Base-by-base conservation (phyloP, 2,113 vertebrate species). In the Nestor notabilis region DNA sequence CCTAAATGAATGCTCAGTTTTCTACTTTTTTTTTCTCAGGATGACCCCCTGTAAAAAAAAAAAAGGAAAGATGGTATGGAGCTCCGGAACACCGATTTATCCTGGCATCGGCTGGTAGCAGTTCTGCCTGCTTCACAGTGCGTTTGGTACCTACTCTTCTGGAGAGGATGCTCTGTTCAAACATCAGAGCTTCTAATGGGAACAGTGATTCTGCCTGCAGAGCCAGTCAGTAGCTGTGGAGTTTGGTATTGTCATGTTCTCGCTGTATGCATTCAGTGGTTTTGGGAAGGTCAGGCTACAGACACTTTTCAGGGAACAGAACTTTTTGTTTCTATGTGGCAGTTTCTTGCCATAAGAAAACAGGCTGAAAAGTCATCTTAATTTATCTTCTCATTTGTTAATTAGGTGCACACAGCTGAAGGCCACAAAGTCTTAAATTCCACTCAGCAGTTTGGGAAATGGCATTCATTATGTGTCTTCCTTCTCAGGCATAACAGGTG, bases 231-330 rank as follows among this genome's bases (percentile, higher is more conserved):
- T 53, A 41, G 60, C 39, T 69, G 52, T 63, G 53, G 43, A 23
- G 17, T 46, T 63, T 6, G 9, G 29, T 49, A 13, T 10, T 68
- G 47, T 28, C 7, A 17, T 0, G 0, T 46, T 83, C 52, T 52
- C 0, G 1, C 27, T 60, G 69, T 12, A 12, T 49, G 25, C 9
- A 2, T 37, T 52, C 76, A 13, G 56, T 52, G 20, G 3, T 75
- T 29, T n/a, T 24, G 76, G 46, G 56, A 61, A 33, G 41, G 15
- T 56, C 27, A 28, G 31, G 17, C 43, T 85, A 0, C 20, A 49
- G 52, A 35, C 18, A 25, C 17, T 35, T 74, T 50, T 39, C 50
- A 63, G 29, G 14, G 43, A 63, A 18, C 55, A 53, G 39, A 27
- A 16, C 11, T 55, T 71, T 44, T 61, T 17, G 31, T 71, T 92